Percentiles rank a stretch among this genome's conserved stretches.
These are phyloP conservation scores for Nyleta sp. DNA, from an alignment of 2,888 invertebrate genomes.

Conservation along the genomic window DNA sequence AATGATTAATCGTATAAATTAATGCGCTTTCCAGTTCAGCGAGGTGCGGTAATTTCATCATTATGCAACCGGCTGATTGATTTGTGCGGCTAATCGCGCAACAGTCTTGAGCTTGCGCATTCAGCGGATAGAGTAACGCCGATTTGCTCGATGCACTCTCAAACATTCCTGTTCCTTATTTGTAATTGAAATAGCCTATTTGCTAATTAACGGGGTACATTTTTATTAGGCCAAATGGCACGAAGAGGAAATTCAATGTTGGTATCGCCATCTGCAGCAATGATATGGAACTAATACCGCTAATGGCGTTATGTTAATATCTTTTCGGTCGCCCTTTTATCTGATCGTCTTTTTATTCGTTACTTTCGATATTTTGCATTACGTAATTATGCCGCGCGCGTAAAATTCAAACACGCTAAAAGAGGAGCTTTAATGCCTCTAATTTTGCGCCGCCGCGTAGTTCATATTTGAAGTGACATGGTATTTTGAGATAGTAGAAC, in stretches of 20 bases:
- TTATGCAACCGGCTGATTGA: background rate
- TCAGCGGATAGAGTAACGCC: too few species aligned
- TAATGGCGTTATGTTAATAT: conserved; percentile 9
- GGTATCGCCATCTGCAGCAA: conserved; percentile 2
- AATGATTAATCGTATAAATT: conserved; percentile 6
- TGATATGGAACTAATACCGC: conserved; percentile 17
- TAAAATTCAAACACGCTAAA: too few species aligned
- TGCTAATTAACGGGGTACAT: conserved; percentile 1
- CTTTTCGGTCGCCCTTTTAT: background rate
- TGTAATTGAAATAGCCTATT: conserved; percentile 9
- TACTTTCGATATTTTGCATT: background rate
- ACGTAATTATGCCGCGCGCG: background rate
- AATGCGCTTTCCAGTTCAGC: conserved; percentile 2
- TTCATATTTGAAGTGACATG: conserved; percentile 9
- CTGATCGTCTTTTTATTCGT: background rate
- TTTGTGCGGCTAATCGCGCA: too few species aligned
- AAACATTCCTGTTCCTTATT: background rate
- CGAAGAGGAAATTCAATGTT: conserved; percentile 22
- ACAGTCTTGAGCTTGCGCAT: too few species aligned
- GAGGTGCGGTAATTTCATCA: background rate
- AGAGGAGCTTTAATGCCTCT: background rate
- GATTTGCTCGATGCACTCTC: too few species aligned
- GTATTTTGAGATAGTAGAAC: conserved; percentile 4
- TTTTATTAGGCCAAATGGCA: conserved; percentile 23
- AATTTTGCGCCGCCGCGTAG: background rate